These are phyloP conservation scores for Penelope pileata DNA, from an alignment of 2,113 vertebrate species.

Conservation along the genomic window DNA sequence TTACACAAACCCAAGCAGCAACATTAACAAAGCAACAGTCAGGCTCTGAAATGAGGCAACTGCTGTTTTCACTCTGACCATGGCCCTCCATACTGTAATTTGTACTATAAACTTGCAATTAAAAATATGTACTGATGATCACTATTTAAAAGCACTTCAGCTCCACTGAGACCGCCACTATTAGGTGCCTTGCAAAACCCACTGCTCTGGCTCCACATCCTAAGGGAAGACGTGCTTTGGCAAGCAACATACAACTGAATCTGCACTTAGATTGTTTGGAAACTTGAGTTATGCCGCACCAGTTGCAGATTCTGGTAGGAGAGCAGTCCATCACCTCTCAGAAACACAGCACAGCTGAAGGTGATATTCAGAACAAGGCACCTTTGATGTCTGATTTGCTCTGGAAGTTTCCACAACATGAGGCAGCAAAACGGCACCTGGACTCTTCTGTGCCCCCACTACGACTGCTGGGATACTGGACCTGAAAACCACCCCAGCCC, in stretches of 20 bases:
- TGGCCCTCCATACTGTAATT: neutral
- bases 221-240: neutral
- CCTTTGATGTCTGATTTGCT: rapidly evolving
- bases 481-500: neutral
- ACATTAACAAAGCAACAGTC: neutral
- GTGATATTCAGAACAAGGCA: neutral
- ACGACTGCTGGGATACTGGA: rapidly evolving
- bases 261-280: neutral
- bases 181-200: neutral
- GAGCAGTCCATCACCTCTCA: neutral
- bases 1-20: neutral
- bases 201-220: neutral
- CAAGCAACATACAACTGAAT: neutral
- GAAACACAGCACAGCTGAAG: neutral
- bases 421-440: neutral
- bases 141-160: neutral
- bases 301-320: neutral
- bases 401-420: neutral
- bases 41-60: neutral
- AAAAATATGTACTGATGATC: neutral
- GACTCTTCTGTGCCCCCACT: neutral
- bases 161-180: neutral
- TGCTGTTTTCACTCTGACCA: neutral
- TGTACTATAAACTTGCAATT: neutral
- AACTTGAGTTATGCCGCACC: neutral